phyloP scores from a whole-genome alignment of 2,113 vertebrate genomes.

The Strigops habroptila region DNA sequence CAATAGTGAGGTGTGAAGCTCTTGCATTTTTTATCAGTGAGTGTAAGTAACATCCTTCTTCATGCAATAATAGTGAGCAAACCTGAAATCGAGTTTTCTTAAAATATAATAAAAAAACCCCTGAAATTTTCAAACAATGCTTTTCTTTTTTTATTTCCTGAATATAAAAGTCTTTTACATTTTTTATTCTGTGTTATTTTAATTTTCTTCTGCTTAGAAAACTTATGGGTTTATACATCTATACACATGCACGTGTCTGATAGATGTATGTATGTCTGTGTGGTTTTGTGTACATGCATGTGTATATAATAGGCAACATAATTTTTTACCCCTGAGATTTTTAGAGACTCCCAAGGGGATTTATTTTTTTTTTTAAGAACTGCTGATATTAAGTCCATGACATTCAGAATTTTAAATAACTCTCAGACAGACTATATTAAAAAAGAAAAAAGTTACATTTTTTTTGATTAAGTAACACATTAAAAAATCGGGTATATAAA shows the following conservation, averaged over 20 bases:
- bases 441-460: background rate
- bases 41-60: background rate
- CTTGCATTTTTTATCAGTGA: background rate
- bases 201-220: background rate
- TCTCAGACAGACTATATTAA: background rate
- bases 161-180: background rate
- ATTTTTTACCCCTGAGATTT: background rate
- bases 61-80: background rate
- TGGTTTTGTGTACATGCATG: background rate
- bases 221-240: background rate
- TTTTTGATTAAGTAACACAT: background rate
- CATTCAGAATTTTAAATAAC: background rate
- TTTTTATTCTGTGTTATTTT: background rate
- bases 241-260: too few species aligned
- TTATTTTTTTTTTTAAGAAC: background rate
- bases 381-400: background rate
- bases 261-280: background rate
- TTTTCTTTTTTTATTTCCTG: background rate
- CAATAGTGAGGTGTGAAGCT: background rate
- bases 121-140: background rate
- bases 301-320: background rate
- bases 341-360: background rate
- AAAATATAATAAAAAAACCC: background rate
- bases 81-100: background rate
- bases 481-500: background rate